Percentiles rank a stretch among this genome's conserved stretches.
Evolutionary conservation across 2,797 vertebrate species (phyloP).

Genomic region (Lepilemur ruficaudatus): DNA sequence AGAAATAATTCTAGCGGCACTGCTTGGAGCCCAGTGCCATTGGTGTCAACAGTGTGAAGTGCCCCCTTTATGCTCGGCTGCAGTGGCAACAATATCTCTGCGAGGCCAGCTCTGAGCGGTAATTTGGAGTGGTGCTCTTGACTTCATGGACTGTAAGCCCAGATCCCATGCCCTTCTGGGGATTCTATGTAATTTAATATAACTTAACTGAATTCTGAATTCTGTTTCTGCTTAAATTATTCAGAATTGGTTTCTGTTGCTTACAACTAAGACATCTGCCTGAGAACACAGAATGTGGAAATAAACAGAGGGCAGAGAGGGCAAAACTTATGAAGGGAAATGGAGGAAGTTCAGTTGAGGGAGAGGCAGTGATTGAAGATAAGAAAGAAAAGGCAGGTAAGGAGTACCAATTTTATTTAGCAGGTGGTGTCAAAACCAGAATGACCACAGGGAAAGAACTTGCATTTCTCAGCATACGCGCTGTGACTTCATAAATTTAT

Average conservation of each 20-base stretch:
- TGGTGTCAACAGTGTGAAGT: background rate
- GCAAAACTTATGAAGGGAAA: background rate
- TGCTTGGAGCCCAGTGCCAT: background rate
- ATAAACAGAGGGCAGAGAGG: background rate
- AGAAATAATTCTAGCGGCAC: background rate
- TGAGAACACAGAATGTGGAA: background rate
- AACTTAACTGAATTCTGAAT: background rate
- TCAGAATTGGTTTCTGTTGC: constrained; percentile 39
- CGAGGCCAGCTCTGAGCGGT: background rate
- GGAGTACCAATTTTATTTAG: background rate
- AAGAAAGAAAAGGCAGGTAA: background rate
- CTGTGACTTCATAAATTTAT: background rate
- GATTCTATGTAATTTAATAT: background rate
- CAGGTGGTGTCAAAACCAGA: background rate
- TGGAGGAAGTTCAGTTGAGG: background rate
- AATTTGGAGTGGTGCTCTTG: background rate
- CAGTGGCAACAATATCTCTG: background rate
- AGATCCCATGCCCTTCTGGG: background rate
- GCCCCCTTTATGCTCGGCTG: background rate
- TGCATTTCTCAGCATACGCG: background rate
- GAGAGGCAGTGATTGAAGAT: background rate
- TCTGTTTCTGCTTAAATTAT: constrained; percentile 2
- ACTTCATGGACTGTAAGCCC: background rate
- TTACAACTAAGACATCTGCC: background rate
- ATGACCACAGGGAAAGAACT: background rate